Percentiles rank a stretch among this genome's conserved stretches.
phyloP scores from a whole-genome alignment of 2,888 invertebrate species.

The Platerodrilus igneus region DNA sequence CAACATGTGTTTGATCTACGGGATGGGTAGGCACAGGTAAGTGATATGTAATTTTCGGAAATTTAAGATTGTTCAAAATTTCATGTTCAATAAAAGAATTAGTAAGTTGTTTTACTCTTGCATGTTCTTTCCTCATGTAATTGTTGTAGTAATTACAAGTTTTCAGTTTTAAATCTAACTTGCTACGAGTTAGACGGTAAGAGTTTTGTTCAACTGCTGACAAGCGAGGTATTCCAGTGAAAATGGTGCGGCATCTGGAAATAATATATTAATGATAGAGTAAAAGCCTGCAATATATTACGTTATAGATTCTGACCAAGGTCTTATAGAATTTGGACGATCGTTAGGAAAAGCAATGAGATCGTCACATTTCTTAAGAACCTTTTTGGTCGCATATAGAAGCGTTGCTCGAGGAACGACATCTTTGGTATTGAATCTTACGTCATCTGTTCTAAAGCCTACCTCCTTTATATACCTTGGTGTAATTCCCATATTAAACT shows the following conservation, averaged over 20 bases:
- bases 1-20: too few relatives aligned
- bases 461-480: constrained; percentile 40
- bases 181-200: constrained; percentile 8
- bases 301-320: constrained; percentile 31
- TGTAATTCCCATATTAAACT: constrained; percentile 40
- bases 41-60: too few relatives aligned
- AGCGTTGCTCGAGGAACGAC: constrained; percentile 34
- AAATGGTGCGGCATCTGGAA: constrained; percentile 40
- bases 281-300: constrained; percentile 11
- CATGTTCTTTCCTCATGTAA: neutral
- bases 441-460: constrained; percentile 38
- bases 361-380: constrained; percentile 27
- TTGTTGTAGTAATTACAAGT: constrained; percentile 5
- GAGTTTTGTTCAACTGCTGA: constrained; percentile 1
- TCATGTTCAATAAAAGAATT: too few relatives aligned
- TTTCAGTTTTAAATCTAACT: constrained; percentile 1
- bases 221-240: constrained; percentile 32
- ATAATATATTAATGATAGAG: neutral
- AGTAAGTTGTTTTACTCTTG: too few relatives aligned
- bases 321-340: constrained; percentile 35
- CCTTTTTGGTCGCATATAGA: constrained; percentile 20
- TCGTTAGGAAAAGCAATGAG: constrained; percentile 46
- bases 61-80: too few relatives aligned
- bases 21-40: too few relatives aligned
- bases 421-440: constrained; percentile 35